These are phyloP conservation scores for Phymorhynchus buccinoides DNA, from an alignment of 1,140 invertebrate genomes.

Conservation along the genomic window DNA sequence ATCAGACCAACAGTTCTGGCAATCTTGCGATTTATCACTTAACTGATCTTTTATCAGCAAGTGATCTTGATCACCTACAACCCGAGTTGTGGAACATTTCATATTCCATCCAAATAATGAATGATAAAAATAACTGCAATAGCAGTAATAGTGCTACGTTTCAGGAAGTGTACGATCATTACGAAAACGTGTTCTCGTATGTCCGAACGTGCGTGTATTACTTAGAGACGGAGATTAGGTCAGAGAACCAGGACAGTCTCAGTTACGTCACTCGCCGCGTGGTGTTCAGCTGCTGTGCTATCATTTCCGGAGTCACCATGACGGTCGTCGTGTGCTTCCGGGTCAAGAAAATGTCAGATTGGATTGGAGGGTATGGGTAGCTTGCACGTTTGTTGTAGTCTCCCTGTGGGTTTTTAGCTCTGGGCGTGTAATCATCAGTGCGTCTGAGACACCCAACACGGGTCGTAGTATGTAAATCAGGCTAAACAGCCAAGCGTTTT, in stretches of 20 bases:
- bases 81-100: not conserved
- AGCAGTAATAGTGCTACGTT: not conserved
- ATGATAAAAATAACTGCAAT: not conserved
- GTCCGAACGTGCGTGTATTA: not conserved
- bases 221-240: not conserved
- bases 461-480: too few relatives aligned
- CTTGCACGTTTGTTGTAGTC: not conserved
- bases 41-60: not conserved
- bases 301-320: not conserved
- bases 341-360: slow-evolving; percentile 45
- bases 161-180: not conserved
- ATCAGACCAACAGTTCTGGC: too few relatives aligned
- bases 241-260: not conserved
- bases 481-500: too few relatives aligned
- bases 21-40: not conserved
- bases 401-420: not conserved
- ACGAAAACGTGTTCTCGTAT: not conserved
- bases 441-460: not conserved
- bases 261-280: slow-evolving; percentile 26
- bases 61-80: not conserved
- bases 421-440: not conserved
- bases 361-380: slow-evolving; percentile 31
- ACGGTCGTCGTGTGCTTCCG: not conserved
- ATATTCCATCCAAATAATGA: not conserved
- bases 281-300: slow-evolving; percentile 9